Evolutionary conservation across 2,888 invertebrate genomes (phyloP).

Genomic region (Brachypalpus laphriformis): DNA sequence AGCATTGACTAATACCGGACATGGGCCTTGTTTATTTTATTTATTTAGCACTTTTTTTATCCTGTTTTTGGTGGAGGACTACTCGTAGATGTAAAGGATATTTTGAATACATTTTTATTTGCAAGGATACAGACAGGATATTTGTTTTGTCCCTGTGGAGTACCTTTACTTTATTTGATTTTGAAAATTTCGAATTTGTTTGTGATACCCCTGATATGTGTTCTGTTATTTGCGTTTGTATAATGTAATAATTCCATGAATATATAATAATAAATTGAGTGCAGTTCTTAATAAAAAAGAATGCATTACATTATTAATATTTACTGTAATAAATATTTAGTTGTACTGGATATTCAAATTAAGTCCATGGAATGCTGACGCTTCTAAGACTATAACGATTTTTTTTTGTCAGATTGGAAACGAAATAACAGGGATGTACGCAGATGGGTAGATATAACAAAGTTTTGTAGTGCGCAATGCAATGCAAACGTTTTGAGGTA

Average conservation of each 20-base stretch:
- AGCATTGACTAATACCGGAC: constrained; percentile 57
- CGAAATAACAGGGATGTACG: too few relatives aligned
- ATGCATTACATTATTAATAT: background rate
- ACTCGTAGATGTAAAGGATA: background rate
- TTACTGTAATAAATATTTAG: background rate
- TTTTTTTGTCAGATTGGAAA: too few relatives aligned
- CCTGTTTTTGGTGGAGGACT: background rate
- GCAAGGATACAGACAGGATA: background rate
- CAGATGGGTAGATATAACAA: too few relatives aligned
- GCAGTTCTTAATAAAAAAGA: background rate
- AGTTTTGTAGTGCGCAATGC: too few relatives aligned
- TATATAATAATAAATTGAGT: constrained; percentile 23
- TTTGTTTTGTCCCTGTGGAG: background rate
- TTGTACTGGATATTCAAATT: background rate
- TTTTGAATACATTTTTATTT: background rate
- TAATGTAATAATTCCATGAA: constrained; percentile 39
- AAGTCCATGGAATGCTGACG: background rate
- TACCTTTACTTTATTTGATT: background rate
- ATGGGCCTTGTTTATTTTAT: constrained; percentile 60
- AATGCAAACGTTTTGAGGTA: too few relatives aligned
- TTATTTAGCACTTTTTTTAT: constrained; percentile 31
- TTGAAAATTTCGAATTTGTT: constrained; percentile 19
- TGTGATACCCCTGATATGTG: constrained; percentile 19
- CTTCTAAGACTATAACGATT: too few relatives aligned
- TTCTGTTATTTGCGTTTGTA: constrained; percentile 43